These are phyloP conservation scores for Chinchilla lanigera DNA, from an alignment of 2,113 vertebrate genomes.

Conservation along the genomic window DNA sequence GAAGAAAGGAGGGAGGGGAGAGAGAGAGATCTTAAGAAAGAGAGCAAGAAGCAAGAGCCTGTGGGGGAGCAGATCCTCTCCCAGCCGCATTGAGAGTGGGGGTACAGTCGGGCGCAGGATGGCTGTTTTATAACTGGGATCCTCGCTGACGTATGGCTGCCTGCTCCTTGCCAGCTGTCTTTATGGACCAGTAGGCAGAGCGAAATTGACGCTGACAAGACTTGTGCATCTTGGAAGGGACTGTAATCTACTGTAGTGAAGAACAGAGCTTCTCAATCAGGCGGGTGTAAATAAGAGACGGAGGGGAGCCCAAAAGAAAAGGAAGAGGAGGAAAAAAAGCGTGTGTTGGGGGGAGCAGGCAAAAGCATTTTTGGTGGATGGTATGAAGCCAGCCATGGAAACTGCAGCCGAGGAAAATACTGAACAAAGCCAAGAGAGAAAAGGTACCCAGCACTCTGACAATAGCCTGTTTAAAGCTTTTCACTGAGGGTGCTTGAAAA, in stretches of 20 bases:
- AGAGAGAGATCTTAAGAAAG: conserved; percentile 21
- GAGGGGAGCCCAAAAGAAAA: conserved; percentile 85
- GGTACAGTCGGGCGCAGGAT: conserved; percentile 71
- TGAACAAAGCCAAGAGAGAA: conserved; percentile 95
- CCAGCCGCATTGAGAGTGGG: conserved; percentile 58
- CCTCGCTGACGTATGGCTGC: conserved; percentile 85
- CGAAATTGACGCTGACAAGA: conserved; percentile 88
- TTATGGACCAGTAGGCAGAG: conserved; percentile 87
- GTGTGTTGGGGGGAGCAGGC: conserved; percentile 86
- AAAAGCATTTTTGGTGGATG: conserved; percentile 94
- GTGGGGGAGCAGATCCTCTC: conserved; percentile 57
- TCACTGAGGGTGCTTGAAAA: conserved; percentile 86
- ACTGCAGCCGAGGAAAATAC: conserved; percentile 94
- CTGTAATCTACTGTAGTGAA: conserved; percentile 87
- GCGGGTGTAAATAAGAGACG: conserved; percentile 84
- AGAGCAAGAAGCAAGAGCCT: conserved; percentile 5
- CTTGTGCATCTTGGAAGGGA: conserved; percentile 88
- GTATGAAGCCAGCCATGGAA: conserved; percentile 97
- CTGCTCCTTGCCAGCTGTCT: conserved; percentile 84
- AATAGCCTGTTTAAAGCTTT: conserved; percentile 91
- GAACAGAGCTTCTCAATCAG: conserved; percentile 88
- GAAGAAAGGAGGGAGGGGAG: conserved; percentile 7
- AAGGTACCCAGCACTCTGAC: conserved; percentile 91
- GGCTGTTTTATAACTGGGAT: conserved; percentile 87
- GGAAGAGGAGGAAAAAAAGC: conserved; percentile 86